Conservation (phyloP, 2,888 invertebrate genomes). For the Orthosia cruda region DNA sequence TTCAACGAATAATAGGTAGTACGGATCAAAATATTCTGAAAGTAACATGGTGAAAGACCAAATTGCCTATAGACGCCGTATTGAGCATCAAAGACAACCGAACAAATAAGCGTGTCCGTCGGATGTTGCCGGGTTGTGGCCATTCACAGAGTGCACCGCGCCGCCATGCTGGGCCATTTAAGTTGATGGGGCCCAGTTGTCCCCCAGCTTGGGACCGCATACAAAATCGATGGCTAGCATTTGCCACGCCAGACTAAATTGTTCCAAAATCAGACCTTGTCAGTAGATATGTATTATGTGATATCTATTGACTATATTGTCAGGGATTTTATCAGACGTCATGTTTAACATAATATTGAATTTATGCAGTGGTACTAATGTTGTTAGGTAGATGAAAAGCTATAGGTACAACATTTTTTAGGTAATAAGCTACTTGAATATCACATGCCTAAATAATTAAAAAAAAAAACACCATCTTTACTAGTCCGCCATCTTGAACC, state of each 20-base stretch:
- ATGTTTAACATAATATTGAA: not conserved
- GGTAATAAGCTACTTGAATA: too few relatives aligned
- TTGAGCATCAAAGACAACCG: slow-evolving; percentile 46
- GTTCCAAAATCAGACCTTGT: slow-evolving; percentile 32
- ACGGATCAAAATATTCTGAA: not conserved
- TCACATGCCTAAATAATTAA: too few relatives aligned
- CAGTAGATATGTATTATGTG: slow-evolving; percentile 38
- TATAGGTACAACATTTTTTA: too few relatives aligned
- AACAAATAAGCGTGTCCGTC: slow-evolving; percentile 50
- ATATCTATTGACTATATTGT: slow-evolving; percentile 27
- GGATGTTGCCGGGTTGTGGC: slow-evolving; percentile 50
- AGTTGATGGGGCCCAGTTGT: slow-evolving; percentile 73
- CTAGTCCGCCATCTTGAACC: too few relatives aligned
- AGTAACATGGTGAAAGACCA: slow-evolving; percentile 6
- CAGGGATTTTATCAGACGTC: slow-evolving; percentile 29
- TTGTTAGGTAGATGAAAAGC: too few relatives aligned
- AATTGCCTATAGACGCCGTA: slow-evolving; percentile 34
- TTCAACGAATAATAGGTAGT: not conserved
- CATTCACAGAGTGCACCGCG: slow-evolving; percentile 59
- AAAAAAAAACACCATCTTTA: too few relatives aligned
- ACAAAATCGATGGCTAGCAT: slow-evolving; percentile 79
- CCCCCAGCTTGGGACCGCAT: slow-evolving; percentile 67
- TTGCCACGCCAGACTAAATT: slow-evolving; percentile 68
- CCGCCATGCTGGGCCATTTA: slow-evolving; percentile 68
- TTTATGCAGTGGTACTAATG: too few relatives aligned